These are phyloP conservation scores for Aeoliscus strigatus DNA, from an alignment of 2,797 vertebrate species.

Conservation along the genomic window DNA sequence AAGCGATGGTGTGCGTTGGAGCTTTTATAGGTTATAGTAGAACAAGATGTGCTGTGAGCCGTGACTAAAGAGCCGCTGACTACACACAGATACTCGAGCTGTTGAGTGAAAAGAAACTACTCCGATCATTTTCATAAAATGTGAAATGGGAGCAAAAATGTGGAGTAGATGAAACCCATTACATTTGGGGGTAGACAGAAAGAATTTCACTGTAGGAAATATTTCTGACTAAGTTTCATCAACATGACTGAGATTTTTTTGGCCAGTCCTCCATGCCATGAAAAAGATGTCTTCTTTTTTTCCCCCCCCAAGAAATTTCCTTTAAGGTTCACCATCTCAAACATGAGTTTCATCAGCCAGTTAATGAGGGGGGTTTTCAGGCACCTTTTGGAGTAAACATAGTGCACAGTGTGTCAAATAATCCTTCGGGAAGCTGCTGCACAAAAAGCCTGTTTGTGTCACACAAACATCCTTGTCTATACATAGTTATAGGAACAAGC, in stretches of 20 bases:
- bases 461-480: conserved; percentile 31
- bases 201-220: too few species aligned
- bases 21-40: conserved; percentile 41
- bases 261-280: too few species aligned
- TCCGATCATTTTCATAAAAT: too few species aligned
- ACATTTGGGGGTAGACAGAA: too few species aligned
- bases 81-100: conserved; percentile 1
- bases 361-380: too few species aligned
- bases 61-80: conserved; percentile 10
- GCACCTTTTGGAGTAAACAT: not conserved
- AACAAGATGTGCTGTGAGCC: conserved; percentile 3
- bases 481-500: conserved; percentile 37
- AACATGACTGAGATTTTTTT: too few species aligned
- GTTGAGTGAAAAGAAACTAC: not conserved
- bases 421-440: conserved; percentile 3
- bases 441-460: conserved; percentile 15
- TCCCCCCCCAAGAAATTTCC: too few species aligned
- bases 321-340: not conserved
- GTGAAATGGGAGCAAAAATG: too few species aligned
- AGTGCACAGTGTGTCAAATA: too few species aligned
- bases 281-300: too few species aligned
- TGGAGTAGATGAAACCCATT: too few species aligned
- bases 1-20: conserved; percentile 53
- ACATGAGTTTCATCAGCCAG: not conserved
- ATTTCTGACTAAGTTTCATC: too few species aligned